Percentiles rank a stretch among this genome's conserved stretches.
Evolutionary conservation across 92 coral and sea anemone genomes (phyloP).

Genomic region (Meandrina meandrites): DNA sequence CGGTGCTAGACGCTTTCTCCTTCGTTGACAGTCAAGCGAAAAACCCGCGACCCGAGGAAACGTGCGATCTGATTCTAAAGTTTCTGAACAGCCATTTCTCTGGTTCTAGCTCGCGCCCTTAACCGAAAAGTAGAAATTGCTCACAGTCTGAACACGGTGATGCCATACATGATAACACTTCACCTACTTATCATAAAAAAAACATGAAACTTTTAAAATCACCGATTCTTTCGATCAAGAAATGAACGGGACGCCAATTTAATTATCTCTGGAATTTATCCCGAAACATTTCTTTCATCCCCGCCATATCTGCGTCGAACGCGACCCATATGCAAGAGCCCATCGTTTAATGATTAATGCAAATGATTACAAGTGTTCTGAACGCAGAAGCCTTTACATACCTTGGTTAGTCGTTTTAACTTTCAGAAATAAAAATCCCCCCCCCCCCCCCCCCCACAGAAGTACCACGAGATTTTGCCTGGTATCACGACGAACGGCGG

Average conservation of each 20-base stretch:
- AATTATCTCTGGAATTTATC: neutral
- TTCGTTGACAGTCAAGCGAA: too few relatives aligned
- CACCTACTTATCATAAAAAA: neutral
- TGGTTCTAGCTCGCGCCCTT: too few relatives aligned
- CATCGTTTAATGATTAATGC: neutral
- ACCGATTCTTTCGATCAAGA: too few relatives aligned
- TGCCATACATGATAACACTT: neutral
- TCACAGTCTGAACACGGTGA: neutral
- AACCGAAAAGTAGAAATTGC: neutral
- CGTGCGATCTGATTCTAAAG: too few relatives aligned
- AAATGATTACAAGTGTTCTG: neutral
- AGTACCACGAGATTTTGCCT: neutral
- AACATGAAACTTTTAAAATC: too few relatives aligned
- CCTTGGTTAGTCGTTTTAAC: neutral
- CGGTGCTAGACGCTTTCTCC: too few relatives aligned
- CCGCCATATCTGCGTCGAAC: neutral
- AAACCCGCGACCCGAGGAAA: too few relatives aligned
- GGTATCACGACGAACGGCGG: neutral
- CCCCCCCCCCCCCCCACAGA: neutral
- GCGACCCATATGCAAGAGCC: neutral
- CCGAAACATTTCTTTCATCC: neutral
- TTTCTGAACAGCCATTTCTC: too few relatives aligned
- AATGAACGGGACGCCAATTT: neutral
- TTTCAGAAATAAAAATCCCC: too few relatives aligned
- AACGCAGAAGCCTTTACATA: neutral